phyloP scores from a whole-genome alignment of 2,888 invertebrate genomes.

The Melipona beecheii region DNA sequence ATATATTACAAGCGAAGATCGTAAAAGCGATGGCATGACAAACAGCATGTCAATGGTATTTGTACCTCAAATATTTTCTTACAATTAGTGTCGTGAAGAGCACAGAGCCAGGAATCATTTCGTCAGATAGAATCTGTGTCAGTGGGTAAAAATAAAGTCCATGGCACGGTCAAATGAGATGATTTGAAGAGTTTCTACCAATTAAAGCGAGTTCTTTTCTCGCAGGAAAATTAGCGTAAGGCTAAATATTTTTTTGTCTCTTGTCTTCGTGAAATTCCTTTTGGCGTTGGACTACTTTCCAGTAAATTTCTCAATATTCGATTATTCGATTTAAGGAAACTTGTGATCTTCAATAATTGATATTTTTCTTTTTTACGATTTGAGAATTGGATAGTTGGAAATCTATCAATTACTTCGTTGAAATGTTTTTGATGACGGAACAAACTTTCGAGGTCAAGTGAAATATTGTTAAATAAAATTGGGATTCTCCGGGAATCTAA shows the following conservation, averaged over 20 bases:
- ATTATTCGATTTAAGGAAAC: neutral
- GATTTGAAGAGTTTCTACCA: conserved; percentile 34
- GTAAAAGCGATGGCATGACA: conserved; percentile 36
- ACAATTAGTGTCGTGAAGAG: conserved; percentile 32
- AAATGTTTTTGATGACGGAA: neutral
- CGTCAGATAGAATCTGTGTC: conserved; percentile 54
- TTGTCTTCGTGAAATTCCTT: neutral
- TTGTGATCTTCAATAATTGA: neutral
- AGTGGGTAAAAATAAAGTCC: conserved; percentile 51
- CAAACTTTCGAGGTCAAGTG: neutral
- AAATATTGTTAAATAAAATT: neutral
- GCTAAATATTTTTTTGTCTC: neutral
- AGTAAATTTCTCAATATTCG: neutral
- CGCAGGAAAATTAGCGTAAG: neutral
- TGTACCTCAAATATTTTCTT: conserved; percentile 60
- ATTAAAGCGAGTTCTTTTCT: conserved; percentile 26
- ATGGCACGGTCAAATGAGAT: neutral
- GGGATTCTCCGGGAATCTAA: neutral
- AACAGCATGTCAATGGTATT: conserved; percentile 51
- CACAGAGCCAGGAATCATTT: conserved; percentile 15
- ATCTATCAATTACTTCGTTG: too few relatives aligned
- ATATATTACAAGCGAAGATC: conserved; percentile 27
- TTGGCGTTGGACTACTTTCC: neutral
- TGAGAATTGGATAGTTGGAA: neutral
- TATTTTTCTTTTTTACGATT: neutral